Conservation (phyloP, 2,113 vertebrate genomes). For the Bagarius yarrelli region DNA sequence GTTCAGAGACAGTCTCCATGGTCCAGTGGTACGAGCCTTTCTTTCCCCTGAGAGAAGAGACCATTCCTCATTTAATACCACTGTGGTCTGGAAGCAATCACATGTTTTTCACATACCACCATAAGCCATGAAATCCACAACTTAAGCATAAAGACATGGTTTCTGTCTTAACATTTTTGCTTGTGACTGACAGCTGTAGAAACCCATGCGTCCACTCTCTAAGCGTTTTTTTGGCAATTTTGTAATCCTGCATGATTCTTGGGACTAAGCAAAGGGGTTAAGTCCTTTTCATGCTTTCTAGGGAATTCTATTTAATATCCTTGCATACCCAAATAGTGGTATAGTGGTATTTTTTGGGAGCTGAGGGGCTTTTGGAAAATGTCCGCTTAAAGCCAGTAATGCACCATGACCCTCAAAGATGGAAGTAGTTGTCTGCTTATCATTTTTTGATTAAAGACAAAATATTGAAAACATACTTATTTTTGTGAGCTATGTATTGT, state of each 20-base stretch:
- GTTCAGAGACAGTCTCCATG: conserved; percentile 37
- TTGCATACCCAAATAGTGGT: background rate
- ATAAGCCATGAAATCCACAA: conserved; percentile 69
- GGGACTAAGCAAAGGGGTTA: background rate
- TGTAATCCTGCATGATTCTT: conserved; percentile 12
- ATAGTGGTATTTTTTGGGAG: background rate
- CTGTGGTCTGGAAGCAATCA: conserved; percentile 72
- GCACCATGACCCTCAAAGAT: conserved; percentile 8
- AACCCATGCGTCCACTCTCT: conserved; percentile 55
- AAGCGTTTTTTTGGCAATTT: conserved; percentile 50
- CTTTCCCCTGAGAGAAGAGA: conserved; percentile 6
- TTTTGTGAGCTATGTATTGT: background rate
- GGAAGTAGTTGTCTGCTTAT: conserved; percentile 5
- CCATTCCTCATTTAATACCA: conserved; percentile 9
- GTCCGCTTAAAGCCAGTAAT: conserved; percentile 4
- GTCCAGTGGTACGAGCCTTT: conserved; percentile 47
- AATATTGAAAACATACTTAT: background rate
- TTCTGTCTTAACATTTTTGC: conserved; percentile 67
- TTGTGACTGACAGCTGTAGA: conserved; percentile 67
- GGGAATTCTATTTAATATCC: too few species aligned
- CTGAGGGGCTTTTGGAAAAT: conserved; percentile 1
- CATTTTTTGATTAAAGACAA: conserved; percentile 26
- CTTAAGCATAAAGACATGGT: conserved; percentile 67
- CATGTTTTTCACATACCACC: conserved; percentile 64
- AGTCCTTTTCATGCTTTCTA: background rate